Conservation (phyloP, 2,113 vertebrate genomes). For the Mesembrinibis cayennensis region DNA sequence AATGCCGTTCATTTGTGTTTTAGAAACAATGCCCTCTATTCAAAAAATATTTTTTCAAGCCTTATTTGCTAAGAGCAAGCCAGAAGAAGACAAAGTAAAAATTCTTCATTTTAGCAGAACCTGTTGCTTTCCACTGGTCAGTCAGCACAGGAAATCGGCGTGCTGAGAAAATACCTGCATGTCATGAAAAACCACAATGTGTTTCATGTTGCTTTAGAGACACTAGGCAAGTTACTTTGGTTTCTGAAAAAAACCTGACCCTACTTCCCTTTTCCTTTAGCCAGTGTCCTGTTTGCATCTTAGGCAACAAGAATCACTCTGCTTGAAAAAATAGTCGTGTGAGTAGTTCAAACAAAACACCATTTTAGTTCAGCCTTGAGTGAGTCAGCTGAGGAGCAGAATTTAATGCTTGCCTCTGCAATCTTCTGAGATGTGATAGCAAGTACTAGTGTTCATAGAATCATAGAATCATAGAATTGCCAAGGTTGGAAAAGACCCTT, state of each 20-base stretch:
- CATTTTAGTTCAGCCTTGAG: background rate
- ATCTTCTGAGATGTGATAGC: background rate
- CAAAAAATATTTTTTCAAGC: background rate
- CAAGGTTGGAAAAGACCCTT: too few species aligned
- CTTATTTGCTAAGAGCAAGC: background rate
- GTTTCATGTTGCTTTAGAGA: background rate
- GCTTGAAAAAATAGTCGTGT: background rate
- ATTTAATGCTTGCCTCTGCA: background rate
- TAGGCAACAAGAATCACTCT: background rate
- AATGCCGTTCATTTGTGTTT: background rate
- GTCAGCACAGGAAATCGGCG: slow-evolving; percentile 23
- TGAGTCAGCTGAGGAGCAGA: background rate
- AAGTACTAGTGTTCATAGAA: background rate
- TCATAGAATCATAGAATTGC: too few species aligned
- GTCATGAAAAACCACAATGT: slow-evolving; percentile 1
- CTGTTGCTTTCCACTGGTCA: background rate
- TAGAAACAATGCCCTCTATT: background rate
- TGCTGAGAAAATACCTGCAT: background rate
- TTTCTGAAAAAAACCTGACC: background rate
- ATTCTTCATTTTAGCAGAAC: background rate
- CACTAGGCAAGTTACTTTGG: background rate
- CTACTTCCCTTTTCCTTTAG: background rate
- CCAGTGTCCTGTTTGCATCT: background rate
- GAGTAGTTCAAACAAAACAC: background rate
- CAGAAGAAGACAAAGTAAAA: background rate